Base-by-base conservation (phyloP, 2,888 invertebrate species). In the Antitype chi region DNA sequence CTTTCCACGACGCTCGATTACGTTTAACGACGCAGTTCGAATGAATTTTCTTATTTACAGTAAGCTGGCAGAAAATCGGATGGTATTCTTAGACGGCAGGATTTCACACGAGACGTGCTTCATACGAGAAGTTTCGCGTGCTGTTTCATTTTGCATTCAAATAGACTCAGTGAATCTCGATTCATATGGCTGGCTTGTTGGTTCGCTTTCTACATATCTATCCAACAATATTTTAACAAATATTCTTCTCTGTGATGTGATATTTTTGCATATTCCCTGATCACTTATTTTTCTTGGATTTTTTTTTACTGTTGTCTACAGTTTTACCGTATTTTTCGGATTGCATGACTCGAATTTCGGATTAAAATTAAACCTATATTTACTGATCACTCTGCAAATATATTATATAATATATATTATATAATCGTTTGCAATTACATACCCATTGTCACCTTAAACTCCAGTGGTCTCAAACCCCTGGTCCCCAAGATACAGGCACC, bases 1-100 rank as follows among this genome's bases (percentile, higher is more conserved):
- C 96, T 96, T 96, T 96, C 94, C 93, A 93, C 92, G 93, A 93
- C 95, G 96, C 95, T 96, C 96, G 96, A 96, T 96, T 96, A 95
- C 95, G 91, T 94, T 96, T 96, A 96, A 96, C 95, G 94, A 93
- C 95, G 92, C 93, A 92, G 93, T 95, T 93, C 94, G 93, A 94
- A 94, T 93, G 94, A 96, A 96, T 96, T 95, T 94, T 95, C 94
- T 96, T 96, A 96, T 96, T 96, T 96, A 95, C 95, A 93, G 93
- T 94, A 93, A 95, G 94, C 93, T 94, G 90, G 92, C 92, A 92
- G 93, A 94, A 94, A 94, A 94, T 94, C 94, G 93, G 91, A 91
- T 90, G 90, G 87, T 87, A 93, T 93, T 93, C 92, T 91, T 90
- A 93, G 92, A 91, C 90, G 90, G 87, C 88, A 90, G 90, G 93